These are phyloP conservation scores for Orchestes rusci DNA, from an alignment of 2,888 invertebrate genomes.

Conservation along the genomic window DNA sequence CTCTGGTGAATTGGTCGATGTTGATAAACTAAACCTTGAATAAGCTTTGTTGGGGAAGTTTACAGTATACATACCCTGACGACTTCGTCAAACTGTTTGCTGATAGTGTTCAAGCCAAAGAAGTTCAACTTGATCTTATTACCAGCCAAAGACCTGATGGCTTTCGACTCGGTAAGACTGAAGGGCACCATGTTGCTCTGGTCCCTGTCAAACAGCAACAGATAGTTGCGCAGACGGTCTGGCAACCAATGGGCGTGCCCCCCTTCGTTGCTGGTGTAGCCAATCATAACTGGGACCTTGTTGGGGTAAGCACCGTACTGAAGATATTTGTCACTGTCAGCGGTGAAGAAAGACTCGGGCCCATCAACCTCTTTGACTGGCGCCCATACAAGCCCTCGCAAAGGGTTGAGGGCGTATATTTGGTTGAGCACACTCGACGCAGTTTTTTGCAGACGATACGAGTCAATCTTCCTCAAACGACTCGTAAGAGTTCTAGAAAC, in stretches of 20 bases:
- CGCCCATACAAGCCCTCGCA: slow-evolving; percentile 13
- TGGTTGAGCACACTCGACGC: slow-evolving; percentile 2
- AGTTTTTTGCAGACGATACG: slow-evolving; percentile 1
- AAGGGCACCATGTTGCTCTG: slow-evolving; percentile 12
- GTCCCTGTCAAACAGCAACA: slow-evolving; percentile 7
- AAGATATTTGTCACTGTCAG: slow-evolving; percentile 10
- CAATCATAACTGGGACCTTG: slow-evolving; percentile 15
- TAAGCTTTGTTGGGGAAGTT: not conserved
- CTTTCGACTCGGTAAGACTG: slow-evolving; percentile 7
- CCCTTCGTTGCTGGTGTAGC: slow-evolving; percentile 15
- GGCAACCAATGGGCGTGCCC: slow-evolving; percentile 14
- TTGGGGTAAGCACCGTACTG: slow-evolving; percentile 11
- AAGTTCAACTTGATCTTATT: slow-evolving; percentile 6
- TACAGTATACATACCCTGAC: slow-evolving; percentile 8
- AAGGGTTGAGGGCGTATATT: no score
- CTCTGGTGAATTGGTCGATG: slow-evolving; percentile 16
- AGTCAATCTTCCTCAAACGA: slow-evolving; percentile 7
- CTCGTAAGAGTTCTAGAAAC: slow-evolving; percentile 8
- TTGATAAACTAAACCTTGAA: slow-evolving; percentile 14
- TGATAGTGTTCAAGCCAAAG: slow-evolving; percentile 3
- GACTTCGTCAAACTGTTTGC: slow-evolving; percentile 6
- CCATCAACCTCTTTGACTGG: slow-evolving; percentile 10
- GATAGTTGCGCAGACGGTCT: slow-evolving; percentile 7
- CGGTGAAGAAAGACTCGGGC: slow-evolving; percentile 10
- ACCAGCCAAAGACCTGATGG: slow-evolving; percentile 7